A percentile compares a stretch with the other conserved stretches of the same genome.
Conservation (phyloP, 2,113 vertebrate species). For the Arenaria interpres region DNA sequence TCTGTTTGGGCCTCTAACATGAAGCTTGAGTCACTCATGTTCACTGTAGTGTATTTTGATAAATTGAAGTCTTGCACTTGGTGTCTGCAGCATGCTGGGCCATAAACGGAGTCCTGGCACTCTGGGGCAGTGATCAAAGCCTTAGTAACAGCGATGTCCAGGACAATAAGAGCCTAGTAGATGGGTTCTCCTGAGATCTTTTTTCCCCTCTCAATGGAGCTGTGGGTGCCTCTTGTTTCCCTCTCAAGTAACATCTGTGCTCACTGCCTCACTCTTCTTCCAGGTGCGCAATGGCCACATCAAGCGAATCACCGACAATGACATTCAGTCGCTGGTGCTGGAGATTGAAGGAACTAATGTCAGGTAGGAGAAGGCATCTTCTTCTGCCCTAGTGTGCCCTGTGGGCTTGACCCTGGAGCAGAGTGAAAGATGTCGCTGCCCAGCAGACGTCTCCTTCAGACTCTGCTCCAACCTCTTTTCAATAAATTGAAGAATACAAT, state of each 20-base stretch:
- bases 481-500: background rate
- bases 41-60: background rate
- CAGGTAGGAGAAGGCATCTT: constrained; percentile 75
- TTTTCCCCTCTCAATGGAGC: background rate
- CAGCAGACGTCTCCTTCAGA: background rate
- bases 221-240: background rate
- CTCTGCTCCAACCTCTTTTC: background rate
- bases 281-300: constrained; percentile 96
- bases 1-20: background rate
- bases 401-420: background rate
- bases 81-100: background rate
- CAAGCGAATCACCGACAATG: constrained; percentile 92
- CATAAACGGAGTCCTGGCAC: background rate
- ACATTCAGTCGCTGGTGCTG: constrained; percentile 93
- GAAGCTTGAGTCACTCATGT: background rate
- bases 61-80: rapidly evolving
- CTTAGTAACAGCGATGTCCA: background rate
- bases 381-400: background rate
- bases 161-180: background rate
- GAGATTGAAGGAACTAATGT: constrained; percentile 95
- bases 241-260: background rate
- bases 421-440: background rate
- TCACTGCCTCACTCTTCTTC: background rate
- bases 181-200: background rate
- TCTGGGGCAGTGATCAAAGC: background rate